Percentiles rank a stretch among this genome's conserved stretches.
phyloP scores from a whole-genome alignment of 2,113 vertebrate species.

The Perognathus longimembris region DNA sequence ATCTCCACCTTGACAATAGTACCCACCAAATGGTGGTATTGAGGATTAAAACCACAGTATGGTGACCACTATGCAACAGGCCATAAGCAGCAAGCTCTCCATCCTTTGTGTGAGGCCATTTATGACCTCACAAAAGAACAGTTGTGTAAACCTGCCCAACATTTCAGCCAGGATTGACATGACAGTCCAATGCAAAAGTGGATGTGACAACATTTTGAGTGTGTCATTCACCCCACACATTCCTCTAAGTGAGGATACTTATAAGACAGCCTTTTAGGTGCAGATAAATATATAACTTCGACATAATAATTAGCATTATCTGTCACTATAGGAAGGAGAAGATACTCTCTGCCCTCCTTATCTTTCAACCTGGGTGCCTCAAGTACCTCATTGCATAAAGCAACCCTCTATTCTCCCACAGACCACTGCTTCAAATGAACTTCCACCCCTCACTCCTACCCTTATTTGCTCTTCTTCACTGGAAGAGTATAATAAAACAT shows the following conservation, averaged over 20 bases:
- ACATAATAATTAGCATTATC: neutral
- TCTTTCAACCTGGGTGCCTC: neutral
- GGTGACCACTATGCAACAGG: neutral
- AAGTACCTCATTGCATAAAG: neutral
- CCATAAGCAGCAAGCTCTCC: neutral
- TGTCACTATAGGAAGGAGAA: neutral
- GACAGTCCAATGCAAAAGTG: neutral
- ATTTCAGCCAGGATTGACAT: neutral
- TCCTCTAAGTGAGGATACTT: neutral
- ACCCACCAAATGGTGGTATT: neutral
- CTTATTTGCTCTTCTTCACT: neutral
- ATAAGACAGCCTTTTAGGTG: neutral
- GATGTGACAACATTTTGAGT: neutral
- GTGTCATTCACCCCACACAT: neutral
- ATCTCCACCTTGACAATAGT: neutral
- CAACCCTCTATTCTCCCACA: neutral
- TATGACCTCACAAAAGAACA: too few relatives aligned
- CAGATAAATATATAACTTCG: neutral
- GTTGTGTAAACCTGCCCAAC: neutral
- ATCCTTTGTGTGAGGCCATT: neutral
- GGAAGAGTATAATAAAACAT: neutral
- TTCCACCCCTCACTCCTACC: neutral
- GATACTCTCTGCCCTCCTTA: neutral
- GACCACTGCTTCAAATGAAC: neutral
- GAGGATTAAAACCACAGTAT: neutral